Base-by-base conservation (phyloP, 2,888 invertebrate species). In the Holacanthella duospinosa region DNA sequence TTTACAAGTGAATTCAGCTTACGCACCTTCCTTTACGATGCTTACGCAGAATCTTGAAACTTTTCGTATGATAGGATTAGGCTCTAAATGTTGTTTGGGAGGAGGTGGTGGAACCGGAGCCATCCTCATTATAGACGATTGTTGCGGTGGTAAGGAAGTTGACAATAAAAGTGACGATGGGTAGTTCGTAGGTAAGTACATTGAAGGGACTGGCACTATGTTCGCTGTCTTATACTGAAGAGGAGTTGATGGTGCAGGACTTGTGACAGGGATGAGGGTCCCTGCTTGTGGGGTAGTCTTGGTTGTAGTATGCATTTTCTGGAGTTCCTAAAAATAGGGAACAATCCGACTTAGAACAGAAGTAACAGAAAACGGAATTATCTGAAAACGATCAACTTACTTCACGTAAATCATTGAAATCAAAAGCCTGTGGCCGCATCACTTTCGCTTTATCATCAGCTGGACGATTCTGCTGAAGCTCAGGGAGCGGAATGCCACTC, bases 1-100 rank as follows among this genome's bases (percentile, higher is more conserved):
- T 1, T 58, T 26, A 44, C 27, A 25, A 3, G 29, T n/a, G n/a
- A 57, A 28, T 26, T 43, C 9, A 21, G 29, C 12, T 29, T 43
- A 26, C 25, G n/a, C 48, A 24, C 28, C 57, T 43, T 81, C 81
- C 19, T 76, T 78, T 27, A 82, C 80, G 19, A 80, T 78, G 74
- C 80, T 80, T 59, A 82, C 81, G 75, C 80, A 79, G 73, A 81
- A 81, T 59, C 81, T 76, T 6, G 81, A 81, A 21, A 81, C 75
- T 66, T 77, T 77, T 59, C 43, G 59, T 24, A 57, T 57, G 54
- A 62, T 59, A 44, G 64, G 62, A 27, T 58, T 60, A 25, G 59
- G 29, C 36, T 66, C 64, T 53, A 64, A 29, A 25, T 61, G 28
- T 24, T 66, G 64, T 60, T 66, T 59, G 28, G 59, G 58, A 26